A percentile compares a stretch with the other conserved stretches of the same genome.
Conservation (phyloP, 2,113 vertebrate species). For the Antechinus flavipes region DNA sequence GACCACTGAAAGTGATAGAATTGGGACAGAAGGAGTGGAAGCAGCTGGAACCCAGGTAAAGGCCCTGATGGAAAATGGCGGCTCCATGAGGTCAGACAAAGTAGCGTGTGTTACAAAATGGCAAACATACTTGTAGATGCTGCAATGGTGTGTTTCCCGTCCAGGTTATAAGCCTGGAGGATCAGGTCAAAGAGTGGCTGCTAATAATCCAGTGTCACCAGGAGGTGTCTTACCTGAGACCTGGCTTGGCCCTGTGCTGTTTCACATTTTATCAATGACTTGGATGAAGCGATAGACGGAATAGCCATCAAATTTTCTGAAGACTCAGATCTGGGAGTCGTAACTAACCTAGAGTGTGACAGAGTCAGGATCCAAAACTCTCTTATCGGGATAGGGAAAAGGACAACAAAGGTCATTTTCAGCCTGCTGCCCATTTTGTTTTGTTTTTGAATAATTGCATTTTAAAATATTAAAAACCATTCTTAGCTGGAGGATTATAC, state of each 20-base stretch:
- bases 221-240: not conserved
- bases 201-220: not conserved
- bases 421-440: not conserved
- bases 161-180: not conserved
- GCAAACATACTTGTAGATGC: not conserved
- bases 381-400: not conserved
- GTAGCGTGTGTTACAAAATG: not conserved
- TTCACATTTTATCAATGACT: not conserved
- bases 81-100: not conserved
- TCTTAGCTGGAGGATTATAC: not conserved
- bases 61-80: not conserved
- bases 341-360: not conserved
- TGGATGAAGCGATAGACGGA: not conserved
- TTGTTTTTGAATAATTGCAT: not conserved
- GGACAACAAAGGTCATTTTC: not conserved
- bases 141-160: not conserved
- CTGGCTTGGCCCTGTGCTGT: not conserved
- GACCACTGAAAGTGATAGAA: conserved; percentile 72
- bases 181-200: not conserved
- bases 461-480: not conserved
- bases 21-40: conserved; percentile 77
- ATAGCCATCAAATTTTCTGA: not conserved
- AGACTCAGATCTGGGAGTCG: not conserved
- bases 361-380: not conserved
- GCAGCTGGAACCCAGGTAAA: conserved; percentile 79